Percentiles rank a stretch among this genome's conserved stretches.
phyloP scores from a whole-genome alignment of 2,113 vertebrate genomes.

The Sturnus vulgaris region DNA sequence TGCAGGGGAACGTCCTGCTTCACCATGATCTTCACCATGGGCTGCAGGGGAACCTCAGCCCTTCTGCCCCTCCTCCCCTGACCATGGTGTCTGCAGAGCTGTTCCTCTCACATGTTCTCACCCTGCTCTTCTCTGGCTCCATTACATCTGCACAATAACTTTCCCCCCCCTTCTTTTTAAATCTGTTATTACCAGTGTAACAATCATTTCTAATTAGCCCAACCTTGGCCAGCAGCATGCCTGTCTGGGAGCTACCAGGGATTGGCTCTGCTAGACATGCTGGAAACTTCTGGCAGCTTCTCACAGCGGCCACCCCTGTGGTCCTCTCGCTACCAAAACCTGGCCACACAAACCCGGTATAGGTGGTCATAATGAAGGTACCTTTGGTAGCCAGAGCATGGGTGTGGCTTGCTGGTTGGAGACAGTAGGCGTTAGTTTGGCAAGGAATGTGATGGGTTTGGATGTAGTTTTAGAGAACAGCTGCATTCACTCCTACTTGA shows the following conservation, averaged over 20 bases:
- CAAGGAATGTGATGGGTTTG: background rate
- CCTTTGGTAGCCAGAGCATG: background rate
- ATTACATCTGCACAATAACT: too few relatives aligned
- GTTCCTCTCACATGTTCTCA: background rate
- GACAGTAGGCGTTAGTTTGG: background rate
- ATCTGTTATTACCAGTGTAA: rapidly evolving
- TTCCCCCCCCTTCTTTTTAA: rapidly evolving
- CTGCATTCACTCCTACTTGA: conserved; percentile 6
- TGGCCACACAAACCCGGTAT: background rate
- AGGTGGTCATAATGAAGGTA: background rate
- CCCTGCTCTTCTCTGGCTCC: background rate
- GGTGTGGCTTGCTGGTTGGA: background rate
- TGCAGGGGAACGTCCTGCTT: background rate
- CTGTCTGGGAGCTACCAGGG: background rate
- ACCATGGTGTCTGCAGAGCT: background rate
- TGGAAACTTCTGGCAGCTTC: background rate
- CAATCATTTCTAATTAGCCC: background rate
- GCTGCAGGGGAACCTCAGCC: background rate
- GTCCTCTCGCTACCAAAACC: background rate
- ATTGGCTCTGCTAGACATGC: background rate
- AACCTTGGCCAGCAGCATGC: background rate
- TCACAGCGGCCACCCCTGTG: background rate
- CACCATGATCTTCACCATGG: too few relatives aligned
- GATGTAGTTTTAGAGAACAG: background rate
- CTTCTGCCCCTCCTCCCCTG: background rate